Evolutionary conservation across 2,888 invertebrate species (phyloP).

Genomic region (Polylopha cassiicola): DNA sequence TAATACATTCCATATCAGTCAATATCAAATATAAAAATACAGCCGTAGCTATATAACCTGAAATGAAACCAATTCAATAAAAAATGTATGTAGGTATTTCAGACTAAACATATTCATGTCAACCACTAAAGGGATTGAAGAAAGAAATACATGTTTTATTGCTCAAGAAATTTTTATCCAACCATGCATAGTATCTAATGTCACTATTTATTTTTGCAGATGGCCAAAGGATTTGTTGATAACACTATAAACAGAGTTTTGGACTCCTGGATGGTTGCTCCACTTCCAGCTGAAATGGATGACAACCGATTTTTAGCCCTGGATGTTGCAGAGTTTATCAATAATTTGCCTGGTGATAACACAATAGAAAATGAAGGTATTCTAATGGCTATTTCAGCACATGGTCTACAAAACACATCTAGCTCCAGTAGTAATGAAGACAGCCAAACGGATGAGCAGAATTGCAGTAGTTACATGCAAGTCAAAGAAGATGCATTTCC

Average conservation of each 20-base stretch:
- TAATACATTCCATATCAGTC: too few species aligned
- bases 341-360: constrained; percentile 73
- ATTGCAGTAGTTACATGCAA: constrained; percentile 20
- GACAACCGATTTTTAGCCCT: constrained; percentile 53
- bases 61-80: too few species aligned
- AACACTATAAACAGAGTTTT: constrained; percentile 83
- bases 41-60: too few species aligned
- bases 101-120: too few species aligned
- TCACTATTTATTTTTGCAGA: constrained; percentile 46
- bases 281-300: constrained; percentile 56
- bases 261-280: constrained; percentile 77
- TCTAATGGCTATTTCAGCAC: constrained; percentile 84
- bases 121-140: too few species aligned
- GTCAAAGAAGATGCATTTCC: constrained; percentile 29
- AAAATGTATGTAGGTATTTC: too few species aligned
- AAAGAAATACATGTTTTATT: neutral
- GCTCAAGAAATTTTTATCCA: too few species aligned
- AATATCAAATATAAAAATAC: too few species aligned
- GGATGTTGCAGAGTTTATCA: constrained; percentile 72
- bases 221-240: constrained; percentile 81
- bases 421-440: constrained; percentile 37
- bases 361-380: constrained; percentile 84
- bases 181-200: neutral
- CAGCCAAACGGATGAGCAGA: constrained; percentile 13
- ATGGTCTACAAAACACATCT: constrained; percentile 77